Base-by-base conservation (phyloP, 2,797 vertebrate species). In the Leptatherina wallacei region DNA sequence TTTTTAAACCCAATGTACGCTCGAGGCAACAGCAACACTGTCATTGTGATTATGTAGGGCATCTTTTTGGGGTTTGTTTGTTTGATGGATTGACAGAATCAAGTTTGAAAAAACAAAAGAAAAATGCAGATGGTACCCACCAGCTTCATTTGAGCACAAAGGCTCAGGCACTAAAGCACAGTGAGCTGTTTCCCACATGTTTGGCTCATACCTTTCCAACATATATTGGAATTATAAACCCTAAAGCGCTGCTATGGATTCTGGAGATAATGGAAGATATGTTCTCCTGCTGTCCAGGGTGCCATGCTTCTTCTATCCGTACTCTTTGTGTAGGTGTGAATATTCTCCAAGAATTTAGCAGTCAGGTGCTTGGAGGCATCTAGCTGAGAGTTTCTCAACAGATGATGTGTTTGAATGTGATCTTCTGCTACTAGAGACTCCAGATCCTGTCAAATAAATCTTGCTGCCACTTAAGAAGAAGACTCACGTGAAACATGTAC, bases 361-460 rank as follows among this genome's bases (percentile, higher is more conserved):
- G 36, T 29, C 38, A 78, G 22, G 30, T 33, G 42, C 29, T 57
- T 24, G 6, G 11, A 29, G 55, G 62, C 54, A 61, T 73, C 61
- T n/a, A 38, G 71, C 75, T 61, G 22, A 78, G 66, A 74, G 33
- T 33, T 67, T 73, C 24, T 66, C 30, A 27, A 33, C 49, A 63
- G 73, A 71, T 10, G 20, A 27, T 62, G 2, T 4, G 6, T 30
- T 52, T 44, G 58, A 60, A 42, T n/a, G 16, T 42, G 18, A 71
- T 59, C 5, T 49, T 24, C 70, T 59, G 32, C 63, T 57, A 35
- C 56, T 29, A 71, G 52, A 61, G 35, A 59, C 36, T 56, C 3
- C 20, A 13, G 27, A n/a, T 64, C 42, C 40, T 10, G 22, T 65
- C 42, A 61, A 60, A 65, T 65, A 42, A 13, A n/a, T 52, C 32